These are phyloP conservation scores for Formica selysi DNA, from an alignment of 1,140 invertebrate species.

Conservation along the genomic window DNA sequence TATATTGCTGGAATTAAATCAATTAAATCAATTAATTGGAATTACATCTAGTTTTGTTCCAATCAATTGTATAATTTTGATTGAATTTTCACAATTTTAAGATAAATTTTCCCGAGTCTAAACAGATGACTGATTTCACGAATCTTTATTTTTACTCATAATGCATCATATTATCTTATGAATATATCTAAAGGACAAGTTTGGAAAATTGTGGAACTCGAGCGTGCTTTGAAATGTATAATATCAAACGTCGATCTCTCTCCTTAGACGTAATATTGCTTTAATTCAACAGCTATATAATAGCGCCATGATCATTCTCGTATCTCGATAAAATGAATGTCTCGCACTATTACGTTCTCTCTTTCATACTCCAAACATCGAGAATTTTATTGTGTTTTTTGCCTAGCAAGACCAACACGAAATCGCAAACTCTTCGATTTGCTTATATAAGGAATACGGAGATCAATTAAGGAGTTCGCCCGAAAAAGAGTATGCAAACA, in stretches of 20 bases:
- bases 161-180: background rate
- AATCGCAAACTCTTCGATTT: conserved; percentile 16
- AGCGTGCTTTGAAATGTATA: background rate
- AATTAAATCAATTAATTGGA: background rate
- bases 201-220: conserved; percentile 7
- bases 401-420: background rate
- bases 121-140: background rate
- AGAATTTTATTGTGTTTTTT: conserved; percentile 12
- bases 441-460: background rate
- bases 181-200: background rate
- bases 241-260: background rate
- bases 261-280: background rate
- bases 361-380: conserved; percentile 25
- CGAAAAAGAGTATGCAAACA: background rate
- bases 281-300: conserved; percentile 19
- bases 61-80: conserved; percentile 15
- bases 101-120: conserved; percentile 26
- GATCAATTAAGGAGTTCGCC: conserved; percentile 20
- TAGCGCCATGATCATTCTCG: background rate
- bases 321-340: conserved; percentile 40
- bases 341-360: conserved; percentile 28
- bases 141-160: conserved; percentile 10
- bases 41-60: conserved; percentile 11
- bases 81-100: conserved; percentile 13
- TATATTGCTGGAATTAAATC: background rate